Conservation (phyloP, 2,113 vertebrate genomes). For the Anthoscopus minutus region DNA sequence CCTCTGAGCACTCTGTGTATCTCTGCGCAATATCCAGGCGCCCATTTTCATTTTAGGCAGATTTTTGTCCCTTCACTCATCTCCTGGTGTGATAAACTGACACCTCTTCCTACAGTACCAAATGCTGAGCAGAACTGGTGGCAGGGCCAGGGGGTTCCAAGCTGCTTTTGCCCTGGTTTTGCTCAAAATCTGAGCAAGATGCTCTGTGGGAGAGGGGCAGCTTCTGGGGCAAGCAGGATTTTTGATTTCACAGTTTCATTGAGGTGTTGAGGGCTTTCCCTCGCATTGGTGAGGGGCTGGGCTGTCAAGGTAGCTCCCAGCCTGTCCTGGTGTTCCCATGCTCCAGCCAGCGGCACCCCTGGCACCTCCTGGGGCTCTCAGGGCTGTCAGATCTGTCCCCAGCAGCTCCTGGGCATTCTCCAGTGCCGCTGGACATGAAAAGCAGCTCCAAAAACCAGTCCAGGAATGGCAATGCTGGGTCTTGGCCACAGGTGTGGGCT, state of each 20-base stretch:
- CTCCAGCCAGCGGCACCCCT: not conserved
- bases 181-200: not conserved
- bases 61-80: not conserved
- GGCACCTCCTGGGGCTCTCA: not conserved
- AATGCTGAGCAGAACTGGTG: rapidly evolving
- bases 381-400: not conserved
- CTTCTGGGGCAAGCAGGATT: not conserved
- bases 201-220: not conserved
- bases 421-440: rapidly evolving
- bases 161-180: not conserved
- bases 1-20: not conserved
- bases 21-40: not conserved
- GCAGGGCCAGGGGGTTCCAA: not conserved
- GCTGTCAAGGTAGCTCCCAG: not conserved
- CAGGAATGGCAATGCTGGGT: not conserved
- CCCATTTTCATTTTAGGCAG: not conserved
- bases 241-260: rapidly evolving
- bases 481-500: rapidly evolving
- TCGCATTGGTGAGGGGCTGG: not conserved
- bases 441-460: not conserved
- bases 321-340: rapidly evolving
- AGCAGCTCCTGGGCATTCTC: not conserved
- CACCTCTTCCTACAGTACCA: not conserved
- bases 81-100: not conserved
- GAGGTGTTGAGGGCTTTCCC: not conserved